A percentile compares a stretch with the other conserved stretches of the same genome.
Conservation (phyloP, 2,113 vertebrate species). For the Carassius carassius region DNA sequence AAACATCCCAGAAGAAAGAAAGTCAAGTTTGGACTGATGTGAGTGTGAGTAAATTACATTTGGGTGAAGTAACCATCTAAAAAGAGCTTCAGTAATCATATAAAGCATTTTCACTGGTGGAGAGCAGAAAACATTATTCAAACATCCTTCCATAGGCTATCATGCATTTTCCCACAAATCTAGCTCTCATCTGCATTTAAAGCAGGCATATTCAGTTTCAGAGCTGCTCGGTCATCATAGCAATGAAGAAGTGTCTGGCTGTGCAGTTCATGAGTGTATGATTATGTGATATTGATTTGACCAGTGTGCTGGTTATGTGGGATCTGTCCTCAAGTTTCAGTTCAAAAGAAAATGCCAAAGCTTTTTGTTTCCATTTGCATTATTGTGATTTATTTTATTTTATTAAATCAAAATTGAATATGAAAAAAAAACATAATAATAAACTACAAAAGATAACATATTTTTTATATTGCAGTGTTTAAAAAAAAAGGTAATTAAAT, state of each 20-base stretch:
- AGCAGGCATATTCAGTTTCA: background rate
- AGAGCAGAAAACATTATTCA: background rate
- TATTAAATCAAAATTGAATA: background rate
- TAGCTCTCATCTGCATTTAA: conserved; percentile 4
- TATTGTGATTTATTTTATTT: too few relatives aligned
- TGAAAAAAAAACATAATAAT: background rate
- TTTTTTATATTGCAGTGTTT: background rate
- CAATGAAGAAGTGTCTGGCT: conserved; percentile 22
- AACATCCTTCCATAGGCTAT: background rate
- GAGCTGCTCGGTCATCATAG: background rate
- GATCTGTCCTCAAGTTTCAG: background rate
- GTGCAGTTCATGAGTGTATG: background rate
- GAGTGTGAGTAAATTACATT: background rate
- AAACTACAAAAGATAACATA: background rate
- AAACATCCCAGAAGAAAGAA: background rate
- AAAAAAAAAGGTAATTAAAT: background rate
- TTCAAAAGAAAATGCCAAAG: background rate
- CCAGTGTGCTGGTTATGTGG: background rate
- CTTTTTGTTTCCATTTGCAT: background rate
- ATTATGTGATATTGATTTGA: conserved; percentile 9
- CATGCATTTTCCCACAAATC: background rate
- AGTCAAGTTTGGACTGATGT: background rate
- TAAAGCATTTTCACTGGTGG: background rate
- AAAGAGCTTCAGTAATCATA: background rate
- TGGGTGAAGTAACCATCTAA: background rate